These are phyloP conservation scores for Zalophus californianus DNA, from an alignment of 2,797 vertebrate species.

Conservation along the genomic window DNA sequence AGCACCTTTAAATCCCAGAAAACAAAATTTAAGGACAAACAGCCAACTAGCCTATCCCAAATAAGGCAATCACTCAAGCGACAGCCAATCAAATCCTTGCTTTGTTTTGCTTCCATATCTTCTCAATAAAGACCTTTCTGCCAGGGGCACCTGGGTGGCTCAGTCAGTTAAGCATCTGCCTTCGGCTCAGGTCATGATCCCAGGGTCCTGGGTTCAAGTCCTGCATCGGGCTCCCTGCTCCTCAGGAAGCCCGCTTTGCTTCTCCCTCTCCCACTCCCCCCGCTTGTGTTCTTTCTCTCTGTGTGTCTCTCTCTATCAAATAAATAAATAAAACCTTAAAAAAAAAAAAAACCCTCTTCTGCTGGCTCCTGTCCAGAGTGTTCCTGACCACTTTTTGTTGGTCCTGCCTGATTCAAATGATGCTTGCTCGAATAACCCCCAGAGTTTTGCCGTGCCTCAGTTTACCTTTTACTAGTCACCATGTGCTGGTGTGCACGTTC, in stretches of 20 bases:
- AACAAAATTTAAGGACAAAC: background rate
- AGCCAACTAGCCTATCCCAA: background rate
- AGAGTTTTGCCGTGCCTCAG: background rate
- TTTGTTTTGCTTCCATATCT: background rate
- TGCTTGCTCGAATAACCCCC: background rate
- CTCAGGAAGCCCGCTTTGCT: too few species aligned
- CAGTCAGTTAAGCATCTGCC: too few species aligned
- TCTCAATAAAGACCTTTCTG: background rate
- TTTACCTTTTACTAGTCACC: background rate
- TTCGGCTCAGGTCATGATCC: too few species aligned
- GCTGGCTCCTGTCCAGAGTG: background rate
- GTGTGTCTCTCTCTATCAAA: too few species aligned
- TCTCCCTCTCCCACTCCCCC: too few species aligned
- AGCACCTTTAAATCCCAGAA: background rate
- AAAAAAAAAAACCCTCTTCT: background rate
- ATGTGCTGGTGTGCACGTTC: rapidly evolving
- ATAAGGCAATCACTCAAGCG: background rate
- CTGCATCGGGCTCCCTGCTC: too few species aligned
- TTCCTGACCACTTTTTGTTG: background rate
- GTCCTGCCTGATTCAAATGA: background rate
- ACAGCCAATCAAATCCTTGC: background rate
- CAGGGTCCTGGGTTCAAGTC: too few species aligned
- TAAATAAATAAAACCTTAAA: too few species aligned
- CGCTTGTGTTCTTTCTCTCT: too few species aligned
- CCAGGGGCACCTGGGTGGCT: too few species aligned